Conservation (phyloP, 2,113 vertebrate genomes). For the Oreocharis arfaki region DNA sequence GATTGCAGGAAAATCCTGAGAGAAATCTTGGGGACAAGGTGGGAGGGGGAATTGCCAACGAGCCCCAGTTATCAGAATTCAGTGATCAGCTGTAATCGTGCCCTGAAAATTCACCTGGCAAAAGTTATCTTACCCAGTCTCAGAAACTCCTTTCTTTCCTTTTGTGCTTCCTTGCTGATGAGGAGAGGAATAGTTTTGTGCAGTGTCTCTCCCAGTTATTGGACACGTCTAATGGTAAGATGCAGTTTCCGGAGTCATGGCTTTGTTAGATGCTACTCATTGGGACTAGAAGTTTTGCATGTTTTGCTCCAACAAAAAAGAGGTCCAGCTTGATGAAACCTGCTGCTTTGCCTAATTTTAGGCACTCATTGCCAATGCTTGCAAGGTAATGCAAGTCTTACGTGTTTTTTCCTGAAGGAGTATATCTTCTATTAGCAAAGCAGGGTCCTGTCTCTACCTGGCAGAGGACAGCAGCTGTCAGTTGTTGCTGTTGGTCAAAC, state of each 20-base stretch:
- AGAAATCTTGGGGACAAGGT: not conserved
- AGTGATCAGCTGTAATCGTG: not conserved
- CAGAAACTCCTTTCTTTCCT: not conserved
- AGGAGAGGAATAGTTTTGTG: not conserved
- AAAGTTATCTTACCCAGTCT: not conserved
- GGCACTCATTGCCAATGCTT: not conserved
- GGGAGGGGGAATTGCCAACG: not conserved
- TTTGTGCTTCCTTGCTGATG: accelerated
- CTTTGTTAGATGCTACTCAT: not conserved
- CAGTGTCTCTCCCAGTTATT: accelerated
- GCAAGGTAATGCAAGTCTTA: not conserved
- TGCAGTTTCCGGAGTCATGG: not conserved
- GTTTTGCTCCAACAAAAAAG: not conserved
- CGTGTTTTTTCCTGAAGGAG: not conserved
- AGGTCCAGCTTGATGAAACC: not conserved
- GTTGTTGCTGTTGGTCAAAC: not conserved
- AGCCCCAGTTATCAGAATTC: not conserved
- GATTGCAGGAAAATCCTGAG: not conserved
- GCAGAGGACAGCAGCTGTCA: not conserved
- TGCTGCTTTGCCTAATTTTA: not conserved
- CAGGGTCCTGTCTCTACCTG: not conserved
- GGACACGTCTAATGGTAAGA: not conserved
- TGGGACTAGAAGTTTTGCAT: not conserved
- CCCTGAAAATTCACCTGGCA: not conserved
- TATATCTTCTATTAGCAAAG: not conserved